Evolutionary conservation across 1,140 invertebrate species (phyloP).

Genomic region (Yoshiicerus persimilis): DNA sequence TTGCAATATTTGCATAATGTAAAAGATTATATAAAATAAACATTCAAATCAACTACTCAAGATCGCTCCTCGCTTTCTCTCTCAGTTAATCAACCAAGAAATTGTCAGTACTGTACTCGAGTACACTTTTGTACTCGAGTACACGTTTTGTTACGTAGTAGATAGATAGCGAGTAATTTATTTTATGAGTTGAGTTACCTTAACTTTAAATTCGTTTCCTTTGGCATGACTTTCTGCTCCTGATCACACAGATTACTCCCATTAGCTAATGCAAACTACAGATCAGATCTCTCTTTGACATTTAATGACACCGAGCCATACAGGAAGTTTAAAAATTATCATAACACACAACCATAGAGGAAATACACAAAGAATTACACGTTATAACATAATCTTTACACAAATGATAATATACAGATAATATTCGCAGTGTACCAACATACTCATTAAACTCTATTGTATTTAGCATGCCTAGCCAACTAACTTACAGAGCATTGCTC

Average conservation of each 20-base stretch:
- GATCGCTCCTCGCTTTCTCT: not conserved
- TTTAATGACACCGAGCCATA: not conserved
- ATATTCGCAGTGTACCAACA: not conserved
- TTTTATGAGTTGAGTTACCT: not conserved
- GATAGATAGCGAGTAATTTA: not conserved
- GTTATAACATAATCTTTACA: no score
- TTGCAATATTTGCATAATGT: not conserved
- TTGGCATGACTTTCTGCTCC: not conserved
- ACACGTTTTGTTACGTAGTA: not conserved
- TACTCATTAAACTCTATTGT: not conserved
- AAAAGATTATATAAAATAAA: not conserved
- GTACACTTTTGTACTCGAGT: not conserved
- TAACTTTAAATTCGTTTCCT: not conserved
- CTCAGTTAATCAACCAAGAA: not conserved
- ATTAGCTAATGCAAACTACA: not conserved
- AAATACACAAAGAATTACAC: no score
- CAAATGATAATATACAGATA: not conserved
- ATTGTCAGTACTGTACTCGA: not conserved
- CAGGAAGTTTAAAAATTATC: constrained; percentile 15
- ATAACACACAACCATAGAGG: not conserved
- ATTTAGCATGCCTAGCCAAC: not conserved
- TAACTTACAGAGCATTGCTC: not conserved
- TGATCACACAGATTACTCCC: not conserved
- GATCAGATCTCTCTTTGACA: constrained; percentile 9
- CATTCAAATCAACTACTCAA: not conserved